Base-by-base conservation (phyloP, 2,888 invertebrate species). In the Gerris lacustris region DNA sequence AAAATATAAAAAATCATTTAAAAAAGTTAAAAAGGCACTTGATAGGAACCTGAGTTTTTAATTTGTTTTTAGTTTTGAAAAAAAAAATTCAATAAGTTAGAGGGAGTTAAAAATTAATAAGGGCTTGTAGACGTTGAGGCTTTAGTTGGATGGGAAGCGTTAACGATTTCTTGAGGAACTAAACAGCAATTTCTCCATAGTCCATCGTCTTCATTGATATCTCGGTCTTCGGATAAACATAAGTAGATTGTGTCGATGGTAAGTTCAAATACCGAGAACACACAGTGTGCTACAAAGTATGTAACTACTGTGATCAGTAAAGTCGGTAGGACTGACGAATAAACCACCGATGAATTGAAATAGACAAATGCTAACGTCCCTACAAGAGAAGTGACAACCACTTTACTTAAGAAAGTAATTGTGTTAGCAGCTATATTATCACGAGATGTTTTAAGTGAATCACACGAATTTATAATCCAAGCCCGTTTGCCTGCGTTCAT, bases 401-500 rank as follows among this genome's bases (percentile, higher is more conserved):
- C 84, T 70, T 92, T 92, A 70, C 93, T 94, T 75, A 97, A 83
- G 79, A 97, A 94, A 67, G 97, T 82, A 73, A 96, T 89, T 79
- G 96, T 95, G 80, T 94, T 94, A 6, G 96, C 96, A 66, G 95
- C 86, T 76, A 92, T 90, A 82, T 96, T 96, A 71, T 97, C 91
- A 0, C 94, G 92, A 0, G 93, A 91, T 75, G 96, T 89, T 85
- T 94, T 90, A 63, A 96, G 80, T 0, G 89, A 90, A 80, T 95
- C 93, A 78, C 86, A 88, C 63, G 90, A 87, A 76, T 94, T 84
- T 2, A 92, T 91, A 78, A 87, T 88, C 82, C 94, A 94, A 18
- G 95, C 95, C 94, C 94, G 79, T n/a, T 73, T 91, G 78, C 86
- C 89, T 69, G 95, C 94, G 63, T 95, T 93, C 77, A 91, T 96